Evolutionary conservation across 2,797 vertebrate species (phyloP).

Genomic region (Tangara arthus): DNA sequence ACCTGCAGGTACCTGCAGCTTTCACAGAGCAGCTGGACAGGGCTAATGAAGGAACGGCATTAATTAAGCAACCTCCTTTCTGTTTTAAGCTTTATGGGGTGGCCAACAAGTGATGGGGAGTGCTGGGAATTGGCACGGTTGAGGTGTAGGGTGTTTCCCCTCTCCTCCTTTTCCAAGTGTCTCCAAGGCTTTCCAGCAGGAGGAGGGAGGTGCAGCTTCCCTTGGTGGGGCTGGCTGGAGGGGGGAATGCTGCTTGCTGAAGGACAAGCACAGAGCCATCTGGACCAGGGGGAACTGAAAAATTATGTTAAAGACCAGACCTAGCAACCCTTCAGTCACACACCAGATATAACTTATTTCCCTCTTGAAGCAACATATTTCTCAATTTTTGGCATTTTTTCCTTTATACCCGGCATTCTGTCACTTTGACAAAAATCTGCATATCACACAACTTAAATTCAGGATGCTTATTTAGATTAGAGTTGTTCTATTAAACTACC

Average conservation of each 20-base stretch:
- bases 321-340: accelerated
- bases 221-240: not conserved
- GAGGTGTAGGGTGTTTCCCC: not conserved
- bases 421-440: not conserved
- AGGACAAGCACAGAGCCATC: not conserved
- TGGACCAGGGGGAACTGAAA: not conserved
- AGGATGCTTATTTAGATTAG: not conserved
- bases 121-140: accelerated
- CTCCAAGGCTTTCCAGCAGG: not conserved
- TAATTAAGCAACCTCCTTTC: not conserved
- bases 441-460: not conserved
- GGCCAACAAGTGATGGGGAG: not conserved
- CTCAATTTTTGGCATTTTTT: not conserved
- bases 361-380: not conserved
- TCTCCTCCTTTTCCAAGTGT: not conserved
- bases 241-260: accelerated
- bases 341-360: not conserved
- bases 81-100: not conserved
- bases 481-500: not conserved
- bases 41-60: not conserved
- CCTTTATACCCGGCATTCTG: accelerated
- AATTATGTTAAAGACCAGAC: not conserved
- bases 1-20: not conserved
- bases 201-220: not conserved
- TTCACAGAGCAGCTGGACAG: not conserved